phyloP scores from a whole-genome alignment of 1,140 invertebrate genomes.

The Drosophila mayri region DNA sequence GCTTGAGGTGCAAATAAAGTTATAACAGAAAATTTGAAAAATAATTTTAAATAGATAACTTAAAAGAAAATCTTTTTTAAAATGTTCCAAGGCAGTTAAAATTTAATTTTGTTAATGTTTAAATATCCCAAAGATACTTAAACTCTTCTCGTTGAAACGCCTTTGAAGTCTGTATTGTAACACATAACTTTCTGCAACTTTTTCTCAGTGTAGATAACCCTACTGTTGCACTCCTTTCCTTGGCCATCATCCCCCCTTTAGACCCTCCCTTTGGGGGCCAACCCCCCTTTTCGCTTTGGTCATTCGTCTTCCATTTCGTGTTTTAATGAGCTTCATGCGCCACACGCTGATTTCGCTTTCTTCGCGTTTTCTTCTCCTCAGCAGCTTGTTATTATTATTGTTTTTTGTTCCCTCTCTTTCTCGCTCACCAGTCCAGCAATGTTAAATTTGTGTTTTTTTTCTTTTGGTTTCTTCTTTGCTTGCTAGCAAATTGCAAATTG shows the following conservation, averaged over 20 bases:
- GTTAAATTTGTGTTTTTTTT: slow-evolving; percentile 11
- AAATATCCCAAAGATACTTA: background rate
- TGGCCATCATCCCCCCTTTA: slow-evolving; percentile 4
- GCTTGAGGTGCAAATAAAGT: too few species aligned
- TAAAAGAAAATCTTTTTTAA: background rate
- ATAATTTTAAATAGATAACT: background rate
- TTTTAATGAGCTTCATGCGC: slow-evolving; percentile 68
- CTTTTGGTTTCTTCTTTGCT: slow-evolving; percentile 3
- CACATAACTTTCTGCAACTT: background rate
- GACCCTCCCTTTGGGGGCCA: background rate
- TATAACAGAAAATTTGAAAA: background rate
- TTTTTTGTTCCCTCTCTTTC: slow-evolving; percentile 19
- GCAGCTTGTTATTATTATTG: slow-evolving; percentile 59
- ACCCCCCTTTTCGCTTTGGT: slow-evolving; percentile 24
- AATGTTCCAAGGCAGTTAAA: too few species aligned
- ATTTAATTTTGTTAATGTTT: background rate
- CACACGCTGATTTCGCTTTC: slow-evolving; percentile 64
- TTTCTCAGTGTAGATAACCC: slow-evolving; percentile 12
- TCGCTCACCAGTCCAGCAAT: background rate
- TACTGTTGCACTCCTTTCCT: slow-evolving; percentile 2
- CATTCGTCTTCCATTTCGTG: slow-evolving; percentile 59
- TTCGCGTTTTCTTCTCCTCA: slow-evolving; percentile 31
- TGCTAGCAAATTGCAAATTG: slow-evolving; percentile 58
- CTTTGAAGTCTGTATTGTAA: too few species aligned
- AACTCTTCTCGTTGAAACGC: too few species aligned